Evolutionary conservation across 2,888 invertebrate species (phyloP).

Genomic region (Tetragnatha montana): DNA sequence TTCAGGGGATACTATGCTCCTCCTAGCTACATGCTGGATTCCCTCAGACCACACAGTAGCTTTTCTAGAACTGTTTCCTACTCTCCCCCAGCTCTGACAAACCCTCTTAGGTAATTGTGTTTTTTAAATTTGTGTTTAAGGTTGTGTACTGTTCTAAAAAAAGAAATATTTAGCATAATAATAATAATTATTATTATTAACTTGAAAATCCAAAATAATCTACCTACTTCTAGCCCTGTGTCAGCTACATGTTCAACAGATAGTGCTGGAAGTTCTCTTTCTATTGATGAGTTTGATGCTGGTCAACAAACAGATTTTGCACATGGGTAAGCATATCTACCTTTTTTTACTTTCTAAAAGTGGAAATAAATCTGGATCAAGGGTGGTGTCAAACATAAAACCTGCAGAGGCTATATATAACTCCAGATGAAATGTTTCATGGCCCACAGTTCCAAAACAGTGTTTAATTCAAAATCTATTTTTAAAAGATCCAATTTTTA

Average conservation of each 20-base stretch:
- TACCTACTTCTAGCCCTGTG: constrained; percentile 78
- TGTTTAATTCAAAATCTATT: too few relatives aligned
- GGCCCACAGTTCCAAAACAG: too few relatives aligned
- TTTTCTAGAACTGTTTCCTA: constrained; percentile 65
- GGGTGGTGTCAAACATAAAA: too few relatives aligned
- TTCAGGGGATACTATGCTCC: constrained; percentile 61
- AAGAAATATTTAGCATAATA: neutral
- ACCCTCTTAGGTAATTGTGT: constrained; percentile 57
- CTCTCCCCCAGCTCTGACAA: constrained; percentile 64
- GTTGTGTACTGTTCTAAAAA: neutral
- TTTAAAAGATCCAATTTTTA: too few relatives aligned
- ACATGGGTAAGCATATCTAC: constrained; percentile 44
- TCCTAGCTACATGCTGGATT: constrained; percentile 55
- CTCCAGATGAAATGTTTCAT: too few relatives aligned
- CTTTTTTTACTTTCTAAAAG: neutral
- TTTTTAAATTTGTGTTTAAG: neutral
- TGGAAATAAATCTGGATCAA: neutral
- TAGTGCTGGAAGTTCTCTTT: constrained; percentile 71
- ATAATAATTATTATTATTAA: neutral
- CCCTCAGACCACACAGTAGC: constrained; percentile 62
- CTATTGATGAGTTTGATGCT: constrained; percentile 72
- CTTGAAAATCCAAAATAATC: neutral
- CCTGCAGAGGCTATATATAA: too few relatives aligned
- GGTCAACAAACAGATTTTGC: constrained; percentile 67
- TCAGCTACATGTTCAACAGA: constrained; percentile 78